Evolutionary conservation across 2,113 vertebrate genomes (phyloP), one percentile per base, ranked within the genome.

Genomic region (Leucosticte australis): DNA sequence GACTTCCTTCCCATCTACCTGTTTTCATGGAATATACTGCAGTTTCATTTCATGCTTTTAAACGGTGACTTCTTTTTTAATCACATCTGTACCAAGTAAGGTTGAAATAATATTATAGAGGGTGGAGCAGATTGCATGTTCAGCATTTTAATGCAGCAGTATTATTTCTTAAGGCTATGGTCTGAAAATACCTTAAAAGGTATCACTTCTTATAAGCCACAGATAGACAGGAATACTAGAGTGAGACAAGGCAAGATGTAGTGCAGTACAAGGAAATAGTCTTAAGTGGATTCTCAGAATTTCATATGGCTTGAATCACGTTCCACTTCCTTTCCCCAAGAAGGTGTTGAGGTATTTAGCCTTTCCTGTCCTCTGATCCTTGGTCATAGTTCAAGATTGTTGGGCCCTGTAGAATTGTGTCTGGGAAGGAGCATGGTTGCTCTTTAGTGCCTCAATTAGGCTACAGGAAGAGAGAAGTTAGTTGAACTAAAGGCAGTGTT

Each of bases 41-140:
- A 49, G 9, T 55, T 80, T 77, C 9, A 21, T 77, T 35, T 73
- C 28, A 15, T 0, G 0, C n/a, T 63, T 73, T 63, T 22, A 11
- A 62, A n/a, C 24, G 50, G 18, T 17, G 31, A 8, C 31, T 6
- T 46, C 52, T 62, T 65, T 27, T 22, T 10, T 8, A 44, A 16
- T 87, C 27, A 17, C 1, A 1, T 47, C 21, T 70, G 10, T 73
- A 19, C 39, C 17, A 49, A 37, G 21, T 44, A 9, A 47, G 15
- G 31, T 30, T 79, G 39, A 79, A 83, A 41, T 52, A 69, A 27
- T 65, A 18, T 23, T 10, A 6, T 10, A 20, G 76, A 70, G 30
- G 14, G 4, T 52, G 33, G 31, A 83, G 24, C 14, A 83, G 52
- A 24, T 76, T 33, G 39, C 14, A 11, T 10, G 19, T 52, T 62